A percentile compares a stretch with the other conserved stretches of the same genome.
These are phyloP conservation scores for Drosophila auraria DNA, from an alignment of 1,140 invertebrate species.

Conservation along the genomic window DNA sequence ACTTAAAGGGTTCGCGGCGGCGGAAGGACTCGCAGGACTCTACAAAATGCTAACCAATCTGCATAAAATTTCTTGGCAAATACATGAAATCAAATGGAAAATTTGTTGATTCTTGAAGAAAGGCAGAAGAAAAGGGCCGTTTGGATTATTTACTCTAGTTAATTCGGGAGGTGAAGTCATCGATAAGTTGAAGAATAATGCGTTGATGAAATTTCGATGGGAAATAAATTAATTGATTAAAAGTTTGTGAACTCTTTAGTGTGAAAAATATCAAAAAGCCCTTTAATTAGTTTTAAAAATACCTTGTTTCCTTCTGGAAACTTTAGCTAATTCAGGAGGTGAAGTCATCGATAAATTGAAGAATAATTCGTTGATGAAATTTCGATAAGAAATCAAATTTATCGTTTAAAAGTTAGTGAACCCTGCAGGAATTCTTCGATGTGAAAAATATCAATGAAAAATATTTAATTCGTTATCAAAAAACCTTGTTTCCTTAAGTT, in stretches of 20 bases:
- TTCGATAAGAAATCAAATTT: not conserved
- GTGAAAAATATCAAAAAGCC: too few relatives aligned
- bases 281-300: too few relatives aligned
- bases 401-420: not conserved
- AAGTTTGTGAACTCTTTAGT: too few relatives aligned
- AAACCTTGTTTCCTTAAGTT: not conserved
- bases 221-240: too few relatives aligned
- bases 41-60: conserved; percentile 20
- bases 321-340: not conserved
- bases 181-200: not conserved
- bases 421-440: too few relatives aligned
- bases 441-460: too few relatives aligned
- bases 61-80: conserved; percentile 23
- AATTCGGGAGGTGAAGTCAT: not conserved
- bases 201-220: not conserved
- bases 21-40: conserved; percentile 22
- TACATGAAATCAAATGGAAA: conserved; percentile 27
- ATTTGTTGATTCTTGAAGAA: conserved; percentile 9
- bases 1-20: conserved; percentile 18
- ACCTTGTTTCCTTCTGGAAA: too few relatives aligned
- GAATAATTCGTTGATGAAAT: not conserved
- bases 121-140: not conserved
- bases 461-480: too few relatives aligned
- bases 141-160: not conserved
- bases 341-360: not conserved